Evolutionary conservation across 2,797 vertebrate genomes (phyloP).

Genomic region (Onychomys arenicola): DNA sequence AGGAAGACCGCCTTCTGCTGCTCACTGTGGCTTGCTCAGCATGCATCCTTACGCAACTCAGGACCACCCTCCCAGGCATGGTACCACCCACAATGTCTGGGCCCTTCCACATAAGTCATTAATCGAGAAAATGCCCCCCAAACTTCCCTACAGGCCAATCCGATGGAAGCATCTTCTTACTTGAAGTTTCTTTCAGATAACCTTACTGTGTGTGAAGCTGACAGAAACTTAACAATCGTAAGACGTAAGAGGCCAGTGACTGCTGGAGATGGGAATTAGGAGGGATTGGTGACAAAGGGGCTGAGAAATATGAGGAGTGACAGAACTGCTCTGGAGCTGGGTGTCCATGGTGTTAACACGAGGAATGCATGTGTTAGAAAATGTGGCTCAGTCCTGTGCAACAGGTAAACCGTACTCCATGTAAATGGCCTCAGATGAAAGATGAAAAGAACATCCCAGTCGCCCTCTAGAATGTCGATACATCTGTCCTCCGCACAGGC

Average conservation of each 20-base stretch:
- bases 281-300: rapidly evolving
- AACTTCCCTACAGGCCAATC: neutral
- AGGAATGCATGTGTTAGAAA: neutral
- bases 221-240: too few relatives aligned
- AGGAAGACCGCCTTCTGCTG: neutral
- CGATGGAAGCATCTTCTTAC: neutral
- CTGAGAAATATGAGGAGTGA: neutral
- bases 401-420: neutral
- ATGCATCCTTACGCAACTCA: neutral
- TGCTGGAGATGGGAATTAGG: neutral
- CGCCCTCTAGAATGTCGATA: neutral
- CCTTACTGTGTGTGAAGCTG: too few relatives aligned
- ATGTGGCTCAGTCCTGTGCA: neutral
- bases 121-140: neutral
- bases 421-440: neutral
- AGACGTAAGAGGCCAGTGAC: neutral
- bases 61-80: neutral
- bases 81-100: neutral
- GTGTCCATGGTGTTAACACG: neutral
- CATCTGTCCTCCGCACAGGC: neutral
- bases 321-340: neutral
- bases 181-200: neutral
- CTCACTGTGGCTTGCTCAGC: neutral
- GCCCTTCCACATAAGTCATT: neutral
- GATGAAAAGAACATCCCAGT: neutral